These are phyloP conservation scores for Turdus rufiventris DNA, from an alignment of 2,113 vertebrate species.

Conservation along the genomic window DNA sequence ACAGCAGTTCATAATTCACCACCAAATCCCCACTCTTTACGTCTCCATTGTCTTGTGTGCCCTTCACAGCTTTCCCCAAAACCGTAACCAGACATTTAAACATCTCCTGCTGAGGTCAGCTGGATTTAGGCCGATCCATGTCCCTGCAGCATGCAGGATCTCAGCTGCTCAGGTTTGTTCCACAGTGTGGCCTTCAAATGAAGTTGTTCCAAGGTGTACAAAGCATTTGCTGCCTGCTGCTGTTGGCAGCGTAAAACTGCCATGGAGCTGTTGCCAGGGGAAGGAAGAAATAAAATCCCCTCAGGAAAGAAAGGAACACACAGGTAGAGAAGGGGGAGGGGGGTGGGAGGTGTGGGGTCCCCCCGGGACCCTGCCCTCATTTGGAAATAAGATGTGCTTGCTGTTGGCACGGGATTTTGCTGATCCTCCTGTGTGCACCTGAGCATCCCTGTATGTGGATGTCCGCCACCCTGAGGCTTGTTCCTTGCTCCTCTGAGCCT, in stretches of 20 bases:
- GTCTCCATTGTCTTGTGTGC: not conserved
- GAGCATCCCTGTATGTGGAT: rapidly evolving
- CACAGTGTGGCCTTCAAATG: slow-evolving; percentile 56
- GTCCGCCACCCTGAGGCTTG: not conserved
- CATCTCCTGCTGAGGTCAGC: not conserved
- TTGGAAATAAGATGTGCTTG: not conserved
- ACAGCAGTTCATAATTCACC: not conserved
- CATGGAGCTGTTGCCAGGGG: not conserved
- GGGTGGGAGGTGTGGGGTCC: rapidly evolving
- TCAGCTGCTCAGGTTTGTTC: slow-evolving; percentile 9
- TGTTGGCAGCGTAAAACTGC: slow-evolving; percentile 72
- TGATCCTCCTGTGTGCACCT: not conserved
- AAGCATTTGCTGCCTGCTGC: slow-evolving; percentile 49
- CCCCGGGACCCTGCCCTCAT: not conserved
- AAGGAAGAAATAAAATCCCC: not conserved
- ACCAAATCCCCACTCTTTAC: not conserved
- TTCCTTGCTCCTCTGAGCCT: not conserved
- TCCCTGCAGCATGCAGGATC: not conserved
- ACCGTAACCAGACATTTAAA: not conserved
- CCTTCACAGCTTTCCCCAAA: not conserved
- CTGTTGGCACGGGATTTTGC: not conserved
- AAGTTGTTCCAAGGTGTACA: slow-evolving; percentile 64
- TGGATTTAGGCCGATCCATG: not conserved
- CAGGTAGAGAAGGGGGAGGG: not conserved
- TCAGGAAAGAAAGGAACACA: not conserved